Conservation (phyloP, 92 coral and sea anemone species). For the Paragorgia papillata region DNA sequence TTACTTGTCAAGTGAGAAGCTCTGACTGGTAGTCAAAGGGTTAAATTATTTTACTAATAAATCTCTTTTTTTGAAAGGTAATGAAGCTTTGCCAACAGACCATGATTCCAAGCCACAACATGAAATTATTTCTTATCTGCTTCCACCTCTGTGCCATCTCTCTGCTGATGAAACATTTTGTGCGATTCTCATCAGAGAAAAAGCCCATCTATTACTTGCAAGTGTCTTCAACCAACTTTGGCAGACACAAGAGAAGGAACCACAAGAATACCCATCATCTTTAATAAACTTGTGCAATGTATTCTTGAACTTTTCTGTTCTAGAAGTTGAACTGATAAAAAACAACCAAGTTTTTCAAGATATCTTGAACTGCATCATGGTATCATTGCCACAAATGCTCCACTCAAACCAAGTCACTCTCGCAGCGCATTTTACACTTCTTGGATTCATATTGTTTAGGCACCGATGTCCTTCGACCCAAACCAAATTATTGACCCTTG, state of each 20-base stretch:
- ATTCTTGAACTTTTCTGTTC: conserved; percentile 78
- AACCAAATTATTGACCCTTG: conserved; percentile 3
- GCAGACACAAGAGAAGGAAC: conserved; percentile 40
- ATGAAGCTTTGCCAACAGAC: not conserved
- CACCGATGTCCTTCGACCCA: conserved; percentile 23
- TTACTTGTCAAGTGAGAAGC: too few species aligned
- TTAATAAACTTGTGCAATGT: conserved; percentile 72
- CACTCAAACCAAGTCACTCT: conserved; percentile 26
- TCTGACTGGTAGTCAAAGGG: too few species aligned
- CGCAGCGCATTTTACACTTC: conserved; percentile 63
- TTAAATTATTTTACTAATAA: too few species aligned
- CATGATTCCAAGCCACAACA: not conserved
- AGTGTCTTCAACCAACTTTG: conserved; percentile 66
- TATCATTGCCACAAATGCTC: conserved; percentile 41
- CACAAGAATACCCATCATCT: conserved; percentile 40
- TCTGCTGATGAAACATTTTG: conserved; percentile 85
- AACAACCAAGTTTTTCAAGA: conserved; percentile 49
- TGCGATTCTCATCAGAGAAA: conserved; percentile 63
- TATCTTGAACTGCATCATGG: conserved; percentile 42
- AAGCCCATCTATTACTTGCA: conserved; percentile 53
- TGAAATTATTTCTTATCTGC: conserved; percentile 62
- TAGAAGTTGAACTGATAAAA: conserved; percentile 64
- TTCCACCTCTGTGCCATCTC: conserved; percentile 91
- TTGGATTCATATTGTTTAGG: conserved; percentile 72
- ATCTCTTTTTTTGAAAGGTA: too few species aligned